Base-by-base conservation (phyloP, 1,140 invertebrate genomes). In the Meloidogyne floridensis region DNA sequence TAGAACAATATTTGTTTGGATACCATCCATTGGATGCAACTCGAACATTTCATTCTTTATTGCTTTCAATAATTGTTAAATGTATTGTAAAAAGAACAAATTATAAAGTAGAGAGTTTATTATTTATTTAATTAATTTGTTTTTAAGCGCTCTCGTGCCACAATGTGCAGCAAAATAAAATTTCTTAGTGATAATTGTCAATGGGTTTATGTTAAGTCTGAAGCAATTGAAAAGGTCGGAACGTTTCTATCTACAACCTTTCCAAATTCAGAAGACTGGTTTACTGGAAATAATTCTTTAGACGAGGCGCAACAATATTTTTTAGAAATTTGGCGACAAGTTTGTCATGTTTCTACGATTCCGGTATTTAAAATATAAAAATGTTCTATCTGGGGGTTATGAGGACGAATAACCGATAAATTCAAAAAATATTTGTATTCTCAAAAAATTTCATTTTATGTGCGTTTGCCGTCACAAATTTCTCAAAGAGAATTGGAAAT, bases 151-250 rank as follows among this genome's bases (percentile, higher is more conserved):
- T 86, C 82, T 71, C 72, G 84, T 20, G 85, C 82, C 11, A 83
- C 80, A 6, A 77, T 86, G 51, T 82, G 85, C 59, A 81, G 80
- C 5, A 20, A 87, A 42, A 69, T 85, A 3, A 59, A 70, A n/a
- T 20, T 75, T 43, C 47, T 86, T 15, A 15, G 81, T 43, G 54
- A 70, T 47, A 54, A 74, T 15, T 72, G 83, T 43, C 43, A 84
- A 20, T 86, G 85, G 85, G n/a, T 51, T 18, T 86, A 72, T 47
- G 77, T 84, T 10, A 86, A 86, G 54, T 70, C 70, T 43, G 85
- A 86, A 43, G 56, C 77, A 6, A 74, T 86, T 15, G 79, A 84
- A 76, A 86, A 72, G 8, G 59, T 79, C 9, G 78, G 77, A n/a
- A 51, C 43, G 10, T 84, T 86, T 42, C 75, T 85, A n/a, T 47